Conservation (phyloP, 2,113 vertebrate genomes). For the Romanogobio albipinnatus region DNA sequence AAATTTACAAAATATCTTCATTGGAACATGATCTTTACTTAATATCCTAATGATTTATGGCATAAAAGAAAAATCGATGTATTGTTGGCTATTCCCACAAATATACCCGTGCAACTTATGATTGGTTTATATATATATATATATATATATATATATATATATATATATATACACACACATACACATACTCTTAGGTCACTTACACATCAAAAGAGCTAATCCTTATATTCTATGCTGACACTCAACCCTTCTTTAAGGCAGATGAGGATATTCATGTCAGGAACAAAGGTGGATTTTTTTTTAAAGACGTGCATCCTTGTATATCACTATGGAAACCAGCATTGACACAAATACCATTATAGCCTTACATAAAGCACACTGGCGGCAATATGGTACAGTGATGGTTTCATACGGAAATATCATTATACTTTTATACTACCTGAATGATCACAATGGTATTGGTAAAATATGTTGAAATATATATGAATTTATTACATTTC, state of each 20-base stretch:
- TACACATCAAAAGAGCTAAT: background rate
- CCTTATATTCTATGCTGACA: slow-evolving; percentile 25
- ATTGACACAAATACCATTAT: slow-evolving; percentile 8
- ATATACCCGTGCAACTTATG: too few relatives aligned
- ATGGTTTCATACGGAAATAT: background rate
- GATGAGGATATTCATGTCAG: slow-evolving; percentile 13
- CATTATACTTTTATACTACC: background rate
- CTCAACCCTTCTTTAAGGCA: slow-evolving; percentile 11
- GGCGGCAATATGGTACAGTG: background rate
- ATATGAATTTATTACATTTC: background rate
- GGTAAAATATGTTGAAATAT: background rate
- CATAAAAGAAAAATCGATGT: too few relatives aligned
- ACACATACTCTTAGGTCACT: slow-evolving; percentile 1
- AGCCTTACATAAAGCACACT: background rate
- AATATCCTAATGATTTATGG: too few relatives aligned
- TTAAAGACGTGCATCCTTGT: background rate
- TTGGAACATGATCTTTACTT: too few relatives aligned
- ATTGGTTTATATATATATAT: too few relatives aligned
- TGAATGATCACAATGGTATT: background rate
- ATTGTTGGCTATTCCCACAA: too few relatives aligned
- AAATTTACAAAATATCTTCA: too few relatives aligned
- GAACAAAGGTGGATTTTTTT: slow-evolving; percentile 8
- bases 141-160: too few relatives aligned
- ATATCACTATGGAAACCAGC: slow-evolving; percentile 2
- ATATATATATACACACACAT: too few relatives aligned